A percentile compares a stretch with the other conserved stretches of the same genome.
These are phyloP conservation scores for Scartelaos histophorus DNA, from an alignment of 2,113 vertebrate genomes.

Conservation along the genomic window DNA sequence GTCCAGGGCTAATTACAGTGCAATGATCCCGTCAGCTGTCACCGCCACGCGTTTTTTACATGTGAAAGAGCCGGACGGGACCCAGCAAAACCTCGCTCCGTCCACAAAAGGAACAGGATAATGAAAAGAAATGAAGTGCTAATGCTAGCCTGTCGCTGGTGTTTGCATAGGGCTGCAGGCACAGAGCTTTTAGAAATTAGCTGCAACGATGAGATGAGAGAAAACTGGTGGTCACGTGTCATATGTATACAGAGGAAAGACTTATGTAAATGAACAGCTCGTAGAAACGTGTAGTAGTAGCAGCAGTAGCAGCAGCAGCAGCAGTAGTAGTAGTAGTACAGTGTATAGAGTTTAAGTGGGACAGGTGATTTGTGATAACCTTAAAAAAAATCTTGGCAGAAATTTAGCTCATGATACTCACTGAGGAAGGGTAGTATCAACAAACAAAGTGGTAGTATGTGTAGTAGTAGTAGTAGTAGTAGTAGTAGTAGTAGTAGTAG, in stretches of 20 bases:
- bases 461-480: too few species aligned
- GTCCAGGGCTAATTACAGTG: slow-evolving; percentile 77
- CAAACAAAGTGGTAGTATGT: too few species aligned
- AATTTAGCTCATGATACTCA: too few species aligned
- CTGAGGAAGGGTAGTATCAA: too few species aligned
- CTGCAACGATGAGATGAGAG: neutral
- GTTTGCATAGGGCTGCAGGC: slow-evolving; percentile 45
- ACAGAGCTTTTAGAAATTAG: neutral
- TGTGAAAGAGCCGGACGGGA: slow-evolving; percentile 87
- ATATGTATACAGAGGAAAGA: neutral
- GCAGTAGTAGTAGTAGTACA: neutral
- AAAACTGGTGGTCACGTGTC: neutral
- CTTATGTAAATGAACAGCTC: neutral
- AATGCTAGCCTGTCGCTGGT: slow-evolving; percentile 55
- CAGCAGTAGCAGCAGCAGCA: neutral
- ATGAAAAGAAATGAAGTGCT: slow-evolving; percentile 59
- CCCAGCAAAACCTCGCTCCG: slow-evolving; percentile 64
- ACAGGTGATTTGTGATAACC: too few species aligned
- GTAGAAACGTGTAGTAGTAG: neutral
- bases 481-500: too few species aligned
- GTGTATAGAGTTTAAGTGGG: too few species aligned
- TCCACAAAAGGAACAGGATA: slow-evolving; percentile 18
- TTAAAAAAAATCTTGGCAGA: too few species aligned
- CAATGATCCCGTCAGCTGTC: slow-evolving; percentile 81
- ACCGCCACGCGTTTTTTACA: slow-evolving; percentile 81